A percentile compares a stretch with the other conserved stretches of the same genome.
Conservation (phyloP, 2,888 invertebrate genomes). For the Polyommatus iphigenia region DNA sequence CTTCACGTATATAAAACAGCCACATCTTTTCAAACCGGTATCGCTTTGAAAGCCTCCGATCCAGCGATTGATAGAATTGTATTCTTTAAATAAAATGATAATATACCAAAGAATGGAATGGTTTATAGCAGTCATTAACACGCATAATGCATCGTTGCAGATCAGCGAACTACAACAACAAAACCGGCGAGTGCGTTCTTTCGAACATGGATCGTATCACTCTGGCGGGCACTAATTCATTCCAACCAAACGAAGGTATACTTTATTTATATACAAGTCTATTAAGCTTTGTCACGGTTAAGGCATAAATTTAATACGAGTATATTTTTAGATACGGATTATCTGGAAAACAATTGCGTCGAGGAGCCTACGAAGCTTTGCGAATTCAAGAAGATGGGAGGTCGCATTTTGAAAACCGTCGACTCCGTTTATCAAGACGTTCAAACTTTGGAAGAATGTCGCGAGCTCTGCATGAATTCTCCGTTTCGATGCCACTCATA, state of each 20-base stretch:
- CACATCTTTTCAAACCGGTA: conserved; percentile 16
- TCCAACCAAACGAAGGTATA: conserved; percentile 84
- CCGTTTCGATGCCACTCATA: conserved; percentile 95
- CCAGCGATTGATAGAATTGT: conserved; percentile 4
- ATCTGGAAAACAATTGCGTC: conserved; percentile 95
- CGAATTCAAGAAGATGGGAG: conserved; percentile 94
- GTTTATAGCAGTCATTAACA: conserved; percentile 49
- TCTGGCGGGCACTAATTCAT: conserved; percentile 89
- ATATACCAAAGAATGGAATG: conserved; percentile 23
- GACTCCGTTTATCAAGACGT: conserved; percentile 96
- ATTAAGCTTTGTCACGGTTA: not conserved
- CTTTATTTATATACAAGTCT: not conserved
- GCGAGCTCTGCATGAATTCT: conserved; percentile 92
- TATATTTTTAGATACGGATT: conserved; percentile 81
- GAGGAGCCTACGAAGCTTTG: conserved; percentile 96
- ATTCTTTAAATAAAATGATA: conserved; percentile 5
- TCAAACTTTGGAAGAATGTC: conserved; percentile 91
- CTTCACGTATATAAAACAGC: not conserved
- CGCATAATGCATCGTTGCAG: conserved; percentile 77
- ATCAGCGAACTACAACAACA: conserved; percentile 94
- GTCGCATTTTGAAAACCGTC: conserved; percentile 94
- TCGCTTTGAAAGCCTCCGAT: conserved; percentile 6
- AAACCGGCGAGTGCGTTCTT: conserved; percentile 91
- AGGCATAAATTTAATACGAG: conserved; percentile 28
- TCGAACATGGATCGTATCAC: conserved; percentile 96